Conservation (phyloP, 2,888 invertebrate genomes). For the Tiliacea citrago region DNA sequence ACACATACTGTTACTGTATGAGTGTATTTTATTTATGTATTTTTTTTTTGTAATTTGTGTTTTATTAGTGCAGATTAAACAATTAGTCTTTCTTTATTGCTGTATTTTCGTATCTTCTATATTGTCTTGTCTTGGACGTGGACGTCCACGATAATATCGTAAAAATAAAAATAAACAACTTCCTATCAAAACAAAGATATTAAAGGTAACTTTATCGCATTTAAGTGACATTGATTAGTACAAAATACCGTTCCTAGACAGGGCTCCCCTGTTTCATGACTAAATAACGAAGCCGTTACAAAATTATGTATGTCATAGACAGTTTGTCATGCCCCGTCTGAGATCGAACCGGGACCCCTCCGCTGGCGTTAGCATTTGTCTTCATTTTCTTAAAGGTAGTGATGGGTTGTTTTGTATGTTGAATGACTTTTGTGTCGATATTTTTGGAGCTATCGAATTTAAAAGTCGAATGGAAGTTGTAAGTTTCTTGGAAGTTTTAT, state of each 20-base stretch:
- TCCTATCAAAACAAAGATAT: slow-evolving; percentile 46
- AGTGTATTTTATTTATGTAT: too few species aligned
- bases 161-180: slow-evolving; percentile 5
- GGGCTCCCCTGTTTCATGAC: slow-evolving; percentile 76
- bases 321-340: slow-evolving; percentile 88
- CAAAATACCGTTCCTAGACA: slow-evolving; percentile 58
- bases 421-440: slow-evolving; percentile 9
- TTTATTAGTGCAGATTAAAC: too few species aligned
- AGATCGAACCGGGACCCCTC: slow-evolving; percentile 84
- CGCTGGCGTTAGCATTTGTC: slow-evolving; percentile 86
- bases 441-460: background rate
- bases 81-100: too few species aligned
- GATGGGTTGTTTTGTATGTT: slow-evolving; percentile 48
- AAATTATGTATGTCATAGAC: slow-evolving; percentile 90
- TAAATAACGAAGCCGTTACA: slow-evolving; percentile 84
- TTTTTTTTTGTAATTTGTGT: too few species aligned
- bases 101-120: background rate
- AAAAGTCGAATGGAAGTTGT: background rate
- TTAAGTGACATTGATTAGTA: slow-evolving; percentile 69
- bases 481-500: background rate
- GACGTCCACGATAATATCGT: background rate
- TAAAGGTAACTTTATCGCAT: slow-evolving; percentile 49
- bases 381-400: slow-evolving; percentile 84
- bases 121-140: background rate
- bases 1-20: too few species aligned